Conservation (phyloP, 2,888 invertebrate species). For the Agrochola circellaris region DNA sequence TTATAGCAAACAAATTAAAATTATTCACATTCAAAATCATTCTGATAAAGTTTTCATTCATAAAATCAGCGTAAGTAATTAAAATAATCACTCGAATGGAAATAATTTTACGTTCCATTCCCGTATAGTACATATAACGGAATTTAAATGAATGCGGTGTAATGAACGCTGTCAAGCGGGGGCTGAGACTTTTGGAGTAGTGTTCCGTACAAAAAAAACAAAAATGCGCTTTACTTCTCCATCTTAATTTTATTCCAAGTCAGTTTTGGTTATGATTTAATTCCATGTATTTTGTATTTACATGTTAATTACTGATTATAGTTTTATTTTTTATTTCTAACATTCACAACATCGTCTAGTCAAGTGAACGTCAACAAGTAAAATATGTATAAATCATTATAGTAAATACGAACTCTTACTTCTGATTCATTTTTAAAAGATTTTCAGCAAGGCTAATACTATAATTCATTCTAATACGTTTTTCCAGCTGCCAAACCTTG, state of each 20-base stretch:
- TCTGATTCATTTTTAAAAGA: background rate
- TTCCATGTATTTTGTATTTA: no score
- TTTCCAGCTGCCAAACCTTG: background rate
- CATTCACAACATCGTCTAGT: background rate
- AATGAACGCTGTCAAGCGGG: conserved; percentile 17
- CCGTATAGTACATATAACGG: conserved; percentile 2
- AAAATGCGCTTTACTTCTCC: no score
- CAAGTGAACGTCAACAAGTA: background rate
- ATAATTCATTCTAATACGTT: background rate
- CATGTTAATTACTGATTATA: background rate
- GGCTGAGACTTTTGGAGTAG: background rate
- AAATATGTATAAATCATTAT: background rate
- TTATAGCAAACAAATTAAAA: conserved; percentile 5
- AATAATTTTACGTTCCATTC: conserved; percentile 35
- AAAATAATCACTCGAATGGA: conserved; percentile 37
- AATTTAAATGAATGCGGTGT: conserved; percentile 21
- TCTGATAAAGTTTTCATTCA: background rate
- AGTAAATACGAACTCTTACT: background rate
- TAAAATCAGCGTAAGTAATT: conserved; percentile 34
- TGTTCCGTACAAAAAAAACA: background rate
- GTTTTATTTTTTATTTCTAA: background rate
- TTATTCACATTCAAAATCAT: background rate
- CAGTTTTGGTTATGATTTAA: background rate
- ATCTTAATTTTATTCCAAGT: background rate
- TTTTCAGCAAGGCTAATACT: background rate